Conservation (phyloP, 2,888 invertebrate genomes). For the Isotomurus palustris region DNA sequence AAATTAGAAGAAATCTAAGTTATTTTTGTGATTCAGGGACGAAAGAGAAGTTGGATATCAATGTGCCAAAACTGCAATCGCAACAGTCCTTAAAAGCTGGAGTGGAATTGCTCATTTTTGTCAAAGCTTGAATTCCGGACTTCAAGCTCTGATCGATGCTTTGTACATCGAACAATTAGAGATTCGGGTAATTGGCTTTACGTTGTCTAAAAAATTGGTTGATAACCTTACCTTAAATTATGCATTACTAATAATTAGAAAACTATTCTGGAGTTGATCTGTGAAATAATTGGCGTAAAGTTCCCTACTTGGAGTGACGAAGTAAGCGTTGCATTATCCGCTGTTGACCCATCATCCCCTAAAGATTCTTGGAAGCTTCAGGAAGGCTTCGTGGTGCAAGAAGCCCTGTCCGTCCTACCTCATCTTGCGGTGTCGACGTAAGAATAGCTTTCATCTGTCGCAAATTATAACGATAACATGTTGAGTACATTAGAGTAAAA, state of each 20-base stretch:
- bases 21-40: slow-evolving; percentile 48
- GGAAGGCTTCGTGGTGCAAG: slow-evolving; percentile 92
- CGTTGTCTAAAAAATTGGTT: background rate
- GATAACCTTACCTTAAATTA: slow-evolving; percentile 1
- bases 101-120: slow-evolving; percentile 84
- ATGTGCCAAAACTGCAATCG: slow-evolving; percentile 70
- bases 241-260: slow-evolving; percentile 59
- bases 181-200: slow-evolving; percentile 64
- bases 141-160: slow-evolving; percentile 72
- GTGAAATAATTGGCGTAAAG: slow-evolving; percentile 80
- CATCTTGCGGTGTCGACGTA: slow-evolving; percentile 60
- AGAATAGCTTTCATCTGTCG: slow-evolving; percentile 6
- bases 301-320: slow-evolving; percentile 92
- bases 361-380: slow-evolving; percentile 80
- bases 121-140: slow-evolving; percentile 69
- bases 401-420: slow-evolving; percentile 79
- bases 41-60: slow-evolving; percentile 74
- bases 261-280: slow-evolving; percentile 85
- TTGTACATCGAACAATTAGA: slow-evolving; percentile 81
- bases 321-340: slow-evolving; percentile 78
- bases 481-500: background rate
- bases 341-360: slow-evolving; percentile 73
- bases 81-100: slow-evolving; percentile 58
- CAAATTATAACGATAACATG: background rate
- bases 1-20: background rate